These are phyloP conservation scores for Siniperca obscura DNA, from an alignment of 2,797 vertebrate genomes.

Conservation along the genomic window DNA sequence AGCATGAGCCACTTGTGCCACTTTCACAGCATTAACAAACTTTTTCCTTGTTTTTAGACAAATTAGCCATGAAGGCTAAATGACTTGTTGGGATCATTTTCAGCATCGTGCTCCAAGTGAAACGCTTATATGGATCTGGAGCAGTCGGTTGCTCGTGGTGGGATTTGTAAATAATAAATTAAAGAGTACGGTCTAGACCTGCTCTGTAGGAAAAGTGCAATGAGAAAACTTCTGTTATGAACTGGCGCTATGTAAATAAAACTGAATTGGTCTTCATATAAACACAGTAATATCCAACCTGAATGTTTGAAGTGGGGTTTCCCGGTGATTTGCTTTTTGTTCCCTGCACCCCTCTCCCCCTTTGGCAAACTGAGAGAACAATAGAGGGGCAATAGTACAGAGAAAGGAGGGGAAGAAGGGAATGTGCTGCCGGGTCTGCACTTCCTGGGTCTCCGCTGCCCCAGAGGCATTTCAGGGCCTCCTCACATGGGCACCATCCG, in stretches of 20 bases:
- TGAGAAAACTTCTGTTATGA: too few relatives aligned
- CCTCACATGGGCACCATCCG: constrained; percentile 35
- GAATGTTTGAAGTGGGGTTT: constrained; percentile 56
- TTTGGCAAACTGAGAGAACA: constrained; percentile 57
- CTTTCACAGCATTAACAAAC: neutral
- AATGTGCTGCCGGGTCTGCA: constrained; percentile 53
- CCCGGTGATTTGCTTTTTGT: constrained; percentile 42
- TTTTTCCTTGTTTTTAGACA: constrained; percentile 10
- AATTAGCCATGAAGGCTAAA: constrained; percentile 15
- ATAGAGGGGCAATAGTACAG: constrained; percentile 55
- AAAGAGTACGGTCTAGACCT: too few relatives aligned
- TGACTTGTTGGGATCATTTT: constrained; percentile 23
- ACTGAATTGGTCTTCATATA: constrained; percentile 2
- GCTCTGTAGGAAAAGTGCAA: too few relatives aligned
- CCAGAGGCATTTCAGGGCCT: constrained; percentile 52
- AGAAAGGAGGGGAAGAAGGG: constrained; percentile 39
- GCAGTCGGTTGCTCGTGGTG: neutral
- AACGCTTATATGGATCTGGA: constrained; percentile 11
- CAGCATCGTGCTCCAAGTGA: neutral
- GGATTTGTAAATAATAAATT: too few relatives aligned
- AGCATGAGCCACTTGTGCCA: neutral
- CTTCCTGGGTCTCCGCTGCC: constrained; percentile 57
- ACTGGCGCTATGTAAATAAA: too few relatives aligned
- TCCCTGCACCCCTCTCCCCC: constrained; percentile 24
- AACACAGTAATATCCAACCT: constrained; percentile 21